phyloP scores from a whole-genome alignment of 2,888 invertebrate genomes.

The Tridacna gigas region DNA sequence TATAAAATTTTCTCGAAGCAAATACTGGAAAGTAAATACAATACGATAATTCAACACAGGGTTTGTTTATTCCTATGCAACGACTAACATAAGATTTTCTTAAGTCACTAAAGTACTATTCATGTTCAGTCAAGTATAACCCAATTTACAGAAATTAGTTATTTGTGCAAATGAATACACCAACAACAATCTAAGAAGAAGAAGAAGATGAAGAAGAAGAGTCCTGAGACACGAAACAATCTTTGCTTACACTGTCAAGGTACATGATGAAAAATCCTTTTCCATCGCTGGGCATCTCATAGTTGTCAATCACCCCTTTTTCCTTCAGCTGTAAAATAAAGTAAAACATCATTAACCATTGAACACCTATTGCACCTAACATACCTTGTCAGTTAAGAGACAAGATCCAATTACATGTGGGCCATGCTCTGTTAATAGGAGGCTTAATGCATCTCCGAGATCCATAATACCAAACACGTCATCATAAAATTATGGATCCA shows the following conservation, averaged over 20 bases:
- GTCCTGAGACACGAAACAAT: neutral
- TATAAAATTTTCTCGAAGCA: too few relatives aligned
- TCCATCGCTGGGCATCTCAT: slow-evolving; percentile 29
- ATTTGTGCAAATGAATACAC: neutral
- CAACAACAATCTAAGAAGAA: neutral
- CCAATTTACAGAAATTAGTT: neutral
- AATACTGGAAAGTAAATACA: neutral
- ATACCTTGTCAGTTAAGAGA: neutral
- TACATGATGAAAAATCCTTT: slow-evolving; percentile 73
- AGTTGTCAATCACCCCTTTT: slow-evolving; percentile 30
- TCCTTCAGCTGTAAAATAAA: slow-evolving; percentile 9
- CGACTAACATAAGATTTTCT: neutral
- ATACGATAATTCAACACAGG: neutral
- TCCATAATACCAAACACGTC: too few relatives aligned
- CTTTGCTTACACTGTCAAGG: slow-evolving; percentile 63
- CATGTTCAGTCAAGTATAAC: neutral
- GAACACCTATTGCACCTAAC: neutral
- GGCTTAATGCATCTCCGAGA: too few relatives aligned
- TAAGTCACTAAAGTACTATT: neutral
- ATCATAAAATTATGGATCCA: too few relatives aligned
- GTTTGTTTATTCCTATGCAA: neutral
- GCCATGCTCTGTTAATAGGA: too few relatives aligned
- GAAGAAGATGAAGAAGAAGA: neutral
- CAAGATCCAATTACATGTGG: neutral
- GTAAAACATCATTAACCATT: neutral